Conservation (phyloP, 2,113 vertebrate genomes). For the Mirza zaza region DNA sequence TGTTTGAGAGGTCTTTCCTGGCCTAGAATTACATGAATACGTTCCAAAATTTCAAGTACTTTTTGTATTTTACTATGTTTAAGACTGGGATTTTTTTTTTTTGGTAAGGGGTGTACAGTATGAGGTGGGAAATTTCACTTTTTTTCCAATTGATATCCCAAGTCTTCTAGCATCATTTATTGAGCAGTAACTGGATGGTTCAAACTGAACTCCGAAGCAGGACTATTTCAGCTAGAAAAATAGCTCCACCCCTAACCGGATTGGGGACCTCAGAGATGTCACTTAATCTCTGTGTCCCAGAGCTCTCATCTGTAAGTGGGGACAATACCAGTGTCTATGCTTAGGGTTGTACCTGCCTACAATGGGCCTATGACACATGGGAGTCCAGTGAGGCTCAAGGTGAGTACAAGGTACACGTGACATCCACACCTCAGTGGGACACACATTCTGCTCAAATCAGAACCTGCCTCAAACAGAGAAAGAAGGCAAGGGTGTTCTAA, state of each 20-base stretch:
- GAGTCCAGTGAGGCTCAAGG: neutral
- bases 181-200: too few relatives aligned
- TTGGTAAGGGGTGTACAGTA: accelerated
- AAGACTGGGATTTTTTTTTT: neutral
- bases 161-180: neutral
- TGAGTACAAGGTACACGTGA: too few relatives aligned
- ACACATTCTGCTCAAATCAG: neutral
- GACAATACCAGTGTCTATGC: neutral
- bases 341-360: neutral
- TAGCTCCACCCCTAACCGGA: neutral
- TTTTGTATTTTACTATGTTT: neutral
- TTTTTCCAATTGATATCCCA: neutral
- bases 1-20: neutral
- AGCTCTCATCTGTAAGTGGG: neutral
- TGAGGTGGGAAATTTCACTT: neutral
- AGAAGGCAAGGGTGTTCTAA: neutral
- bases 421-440: too few relatives aligned
- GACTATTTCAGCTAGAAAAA: neutral
- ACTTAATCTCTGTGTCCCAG: neutral
- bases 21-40: neutral
- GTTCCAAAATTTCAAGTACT: neutral
- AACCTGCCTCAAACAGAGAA: neutral
- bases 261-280: neutral
- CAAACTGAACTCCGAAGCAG: neutral
- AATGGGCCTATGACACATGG: accelerated